Evolutionary conservation across 2,113 vertebrate species (phyloP).

Genomic region (Leuciscus idus): DNA sequence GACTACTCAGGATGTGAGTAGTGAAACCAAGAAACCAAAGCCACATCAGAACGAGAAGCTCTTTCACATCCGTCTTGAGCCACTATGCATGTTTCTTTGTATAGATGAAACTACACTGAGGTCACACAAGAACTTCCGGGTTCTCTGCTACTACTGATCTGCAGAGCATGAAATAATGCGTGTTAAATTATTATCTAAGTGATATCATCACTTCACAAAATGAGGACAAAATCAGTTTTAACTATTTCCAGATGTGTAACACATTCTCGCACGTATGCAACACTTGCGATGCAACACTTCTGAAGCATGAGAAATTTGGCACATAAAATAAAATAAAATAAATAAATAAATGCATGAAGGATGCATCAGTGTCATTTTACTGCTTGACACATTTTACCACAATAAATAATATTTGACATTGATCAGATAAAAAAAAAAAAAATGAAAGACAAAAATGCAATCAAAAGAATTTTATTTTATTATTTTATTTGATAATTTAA

Average conservation of each 20-base stretch:
- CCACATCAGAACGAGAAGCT: conserved; percentile 15
- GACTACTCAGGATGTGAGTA: background rate
- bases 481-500: too few species aligned
- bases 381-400: too few species aligned
- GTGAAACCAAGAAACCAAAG: conserved; percentile 41
- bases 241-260: background rate
- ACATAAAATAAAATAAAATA: too few species aligned
- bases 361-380: too few species aligned
- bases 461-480: too few species aligned
- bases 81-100: conserved; percentile 3
- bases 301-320: too few species aligned
- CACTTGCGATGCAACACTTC: too few species aligned
- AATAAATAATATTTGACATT: too few species aligned
- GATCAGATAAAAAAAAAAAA: too few species aligned
- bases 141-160: background rate
- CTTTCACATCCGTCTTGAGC: conserved; percentile 36
- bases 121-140: background rate
- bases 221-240: background rate
- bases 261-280: too few species aligned
- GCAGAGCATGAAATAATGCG: background rate
- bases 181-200: background rate
- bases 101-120: background rate
- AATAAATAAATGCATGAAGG: too few species aligned
- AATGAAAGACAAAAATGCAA: too few species aligned
- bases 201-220: background rate